Percentiles rank a stretch among this genome's conserved stretches.
phyloP scores from a whole-genome alignment of 1,140 invertebrate species.

The Oncopodura yosiiana region DNA sequence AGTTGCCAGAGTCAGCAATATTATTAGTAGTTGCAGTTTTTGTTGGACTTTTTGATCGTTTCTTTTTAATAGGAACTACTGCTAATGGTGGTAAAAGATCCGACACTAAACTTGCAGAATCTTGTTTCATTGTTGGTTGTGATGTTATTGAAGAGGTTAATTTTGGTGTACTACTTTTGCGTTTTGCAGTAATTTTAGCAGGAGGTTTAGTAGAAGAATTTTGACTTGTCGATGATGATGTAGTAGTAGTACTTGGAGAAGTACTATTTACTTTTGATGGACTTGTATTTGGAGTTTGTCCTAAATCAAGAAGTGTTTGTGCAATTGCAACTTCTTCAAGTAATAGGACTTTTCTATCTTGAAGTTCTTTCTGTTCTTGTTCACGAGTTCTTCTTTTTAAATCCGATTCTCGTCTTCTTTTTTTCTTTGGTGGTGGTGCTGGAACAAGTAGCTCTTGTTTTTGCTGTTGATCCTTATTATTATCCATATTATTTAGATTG shows the following conservation, averaged over 20 bases:
- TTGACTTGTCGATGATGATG: neutral
- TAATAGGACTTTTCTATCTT: neutral
- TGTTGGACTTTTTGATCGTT: too few species aligned
- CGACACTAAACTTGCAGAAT: too few species aligned
- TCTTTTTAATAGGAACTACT: too few species aligned
- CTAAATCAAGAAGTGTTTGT: slow-evolving; percentile 6
- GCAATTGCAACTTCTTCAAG: slow-evolving; percentile 18
- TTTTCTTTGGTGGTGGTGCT: neutral
- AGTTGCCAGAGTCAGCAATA: too few species aligned
- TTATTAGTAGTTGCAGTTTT: too few species aligned
- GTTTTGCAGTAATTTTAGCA: neutral
- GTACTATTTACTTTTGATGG: neutral
- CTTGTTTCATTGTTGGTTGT: too few species aligned
- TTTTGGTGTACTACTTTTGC: neutral
- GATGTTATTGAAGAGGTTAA: too few species aligned
- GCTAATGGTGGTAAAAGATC: too few species aligned
- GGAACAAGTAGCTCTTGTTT: neutral
- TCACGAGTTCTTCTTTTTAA: neutral
- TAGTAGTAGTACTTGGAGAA: neutral
- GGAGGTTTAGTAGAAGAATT: neutral
- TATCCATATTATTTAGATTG: too few species aligned
- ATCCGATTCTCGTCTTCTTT: slow-evolving; percentile 1
- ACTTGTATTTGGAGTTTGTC: neutral
- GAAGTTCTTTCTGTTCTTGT: neutral
- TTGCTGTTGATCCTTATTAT: too few species aligned